A percentile compares a stretch with the other conserved stretches of the same genome.
Evolutionary conservation across 2,113 vertebrate species (phyloP).

Genomic region (Acrocephalus kingi): DNA sequence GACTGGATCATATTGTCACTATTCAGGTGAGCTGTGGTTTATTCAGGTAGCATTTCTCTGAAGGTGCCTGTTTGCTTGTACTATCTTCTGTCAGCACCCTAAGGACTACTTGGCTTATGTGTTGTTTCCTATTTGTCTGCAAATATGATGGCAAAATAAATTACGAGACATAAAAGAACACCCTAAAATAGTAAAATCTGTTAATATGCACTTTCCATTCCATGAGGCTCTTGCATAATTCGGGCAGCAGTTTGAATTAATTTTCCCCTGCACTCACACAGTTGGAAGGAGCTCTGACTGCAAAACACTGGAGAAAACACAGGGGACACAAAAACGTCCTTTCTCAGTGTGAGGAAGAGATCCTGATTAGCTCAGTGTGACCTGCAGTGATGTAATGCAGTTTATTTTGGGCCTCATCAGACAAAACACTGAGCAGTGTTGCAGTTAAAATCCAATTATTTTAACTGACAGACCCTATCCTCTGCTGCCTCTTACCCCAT

Average conservation of each 20-base stretch:
- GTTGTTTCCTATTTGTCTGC: conserved; percentile 31
- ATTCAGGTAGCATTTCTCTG: neutral
- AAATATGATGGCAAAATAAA: conserved; percentile 24
- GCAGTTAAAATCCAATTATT: conserved; percentile 9
- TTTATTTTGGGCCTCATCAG: conserved; percentile 56
- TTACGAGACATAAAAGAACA: neutral
- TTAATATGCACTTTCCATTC: conserved; percentile 25
- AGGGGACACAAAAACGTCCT: neutral
- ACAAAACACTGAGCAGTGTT: neutral
- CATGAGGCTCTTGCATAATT: conserved; percentile 25
- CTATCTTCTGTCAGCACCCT: neutral
- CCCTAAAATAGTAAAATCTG: conserved; percentile 41
- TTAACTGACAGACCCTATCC: neutral
- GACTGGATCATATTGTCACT: neutral
- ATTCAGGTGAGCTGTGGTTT: neutral
- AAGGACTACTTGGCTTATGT: neutral
- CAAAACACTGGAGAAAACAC: neutral
- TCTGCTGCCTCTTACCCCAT: neutral
- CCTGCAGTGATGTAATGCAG: conserved; percentile 26
- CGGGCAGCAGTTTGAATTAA: conserved; percentile 24
- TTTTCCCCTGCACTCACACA: neutral
- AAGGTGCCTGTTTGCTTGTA: neutral
- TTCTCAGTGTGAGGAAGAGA: neutral
- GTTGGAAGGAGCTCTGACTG: conserved; percentile 17
- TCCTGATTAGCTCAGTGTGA: conserved; percentile 13